Evolutionary conservation across 2,888 invertebrate species (phyloP).

Genomic region (Uropetala carovei): DNA sequence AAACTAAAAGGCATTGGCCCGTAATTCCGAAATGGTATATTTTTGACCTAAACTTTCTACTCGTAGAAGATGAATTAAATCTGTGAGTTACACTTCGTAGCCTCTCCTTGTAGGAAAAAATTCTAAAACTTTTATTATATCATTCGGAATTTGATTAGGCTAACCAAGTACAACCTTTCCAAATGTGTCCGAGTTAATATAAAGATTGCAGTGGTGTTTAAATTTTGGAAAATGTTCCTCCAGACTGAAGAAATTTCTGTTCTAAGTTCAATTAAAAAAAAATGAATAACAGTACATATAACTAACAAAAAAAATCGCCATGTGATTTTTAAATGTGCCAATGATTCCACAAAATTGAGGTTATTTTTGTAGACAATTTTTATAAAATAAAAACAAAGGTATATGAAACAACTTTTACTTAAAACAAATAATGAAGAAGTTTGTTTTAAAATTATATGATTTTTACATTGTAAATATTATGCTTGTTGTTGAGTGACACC

Average conservation of each 20-base stretch:
- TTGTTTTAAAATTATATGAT: constrained; percentile 67
- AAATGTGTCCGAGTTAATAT: too few relatives aligned
- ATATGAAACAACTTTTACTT: background rate
- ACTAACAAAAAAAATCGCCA: background rate
- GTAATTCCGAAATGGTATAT: too few relatives aligned
- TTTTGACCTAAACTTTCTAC: too few relatives aligned
- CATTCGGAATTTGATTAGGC: too few relatives aligned
- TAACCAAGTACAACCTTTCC: too few relatives aligned
- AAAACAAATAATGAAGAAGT: background rate
- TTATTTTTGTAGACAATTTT: constrained; percentile 60
- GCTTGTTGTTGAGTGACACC: constrained; percentile 85
- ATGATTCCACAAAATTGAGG: constrained; percentile 1
- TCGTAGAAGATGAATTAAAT: too few relatives aligned
- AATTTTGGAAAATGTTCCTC: background rate
- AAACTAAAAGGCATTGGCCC: too few relatives aligned
- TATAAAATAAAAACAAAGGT: constrained; percentile 41
- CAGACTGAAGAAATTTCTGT: background rate
- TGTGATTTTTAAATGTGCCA: background rate
- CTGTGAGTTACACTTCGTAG: too few relatives aligned
- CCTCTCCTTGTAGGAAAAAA: too few relatives aligned
- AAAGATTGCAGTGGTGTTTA: background rate
- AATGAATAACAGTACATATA: background rate
- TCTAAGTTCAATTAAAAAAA: background rate
- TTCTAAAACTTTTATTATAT: too few relatives aligned
- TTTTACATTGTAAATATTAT: constrained; percentile 72